Conservation (phyloP, 53 echinoderm and acorn worm genomes). For the Holothuria leucospilota region DNA sequence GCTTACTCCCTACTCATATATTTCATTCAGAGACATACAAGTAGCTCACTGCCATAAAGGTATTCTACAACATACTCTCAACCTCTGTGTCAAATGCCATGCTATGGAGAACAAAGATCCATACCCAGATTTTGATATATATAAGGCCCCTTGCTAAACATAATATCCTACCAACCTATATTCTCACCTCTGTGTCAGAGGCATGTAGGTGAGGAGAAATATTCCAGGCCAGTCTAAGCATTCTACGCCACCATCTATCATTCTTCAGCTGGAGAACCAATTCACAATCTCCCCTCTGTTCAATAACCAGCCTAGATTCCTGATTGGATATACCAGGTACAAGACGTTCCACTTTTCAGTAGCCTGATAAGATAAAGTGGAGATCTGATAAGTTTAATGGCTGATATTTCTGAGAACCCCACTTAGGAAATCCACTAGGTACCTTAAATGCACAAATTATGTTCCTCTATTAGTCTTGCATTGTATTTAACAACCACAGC, state of each 20-base stretch:
- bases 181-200: conserved; percentile 50
- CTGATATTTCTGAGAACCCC: too few relatives aligned
- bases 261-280: conserved; percentile 81
- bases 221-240: conserved; percentile 93
- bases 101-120: too few relatives aligned
- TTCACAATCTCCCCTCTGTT: conserved; percentile 50
- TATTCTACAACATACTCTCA: too few relatives aligned
- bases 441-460: not conserved
- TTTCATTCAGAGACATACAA: too few relatives aligned
- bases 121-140: too few relatives aligned
- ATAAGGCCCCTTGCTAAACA: too few relatives aligned
- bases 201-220: conserved; percentile 89
- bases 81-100: too few relatives aligned
- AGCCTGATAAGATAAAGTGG: conserved; percentile 48
- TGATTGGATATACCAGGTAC: conserved; percentile 89
- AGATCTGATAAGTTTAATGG: too few relatives aligned
- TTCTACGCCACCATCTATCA: conserved; percentile 79
- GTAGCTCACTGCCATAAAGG: too few relatives aligned
- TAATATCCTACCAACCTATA: not conserved
- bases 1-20: too few relatives aligned
- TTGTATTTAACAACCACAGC: too few relatives aligned
- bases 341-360: conserved; percentile 95
- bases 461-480: not conserved
- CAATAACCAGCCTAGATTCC: conserved; percentile 65
- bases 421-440: not conserved